Evolutionary conservation across 2,888 invertebrate species (phyloP).

Genomic region (Drosophila barbarae): DNA sequence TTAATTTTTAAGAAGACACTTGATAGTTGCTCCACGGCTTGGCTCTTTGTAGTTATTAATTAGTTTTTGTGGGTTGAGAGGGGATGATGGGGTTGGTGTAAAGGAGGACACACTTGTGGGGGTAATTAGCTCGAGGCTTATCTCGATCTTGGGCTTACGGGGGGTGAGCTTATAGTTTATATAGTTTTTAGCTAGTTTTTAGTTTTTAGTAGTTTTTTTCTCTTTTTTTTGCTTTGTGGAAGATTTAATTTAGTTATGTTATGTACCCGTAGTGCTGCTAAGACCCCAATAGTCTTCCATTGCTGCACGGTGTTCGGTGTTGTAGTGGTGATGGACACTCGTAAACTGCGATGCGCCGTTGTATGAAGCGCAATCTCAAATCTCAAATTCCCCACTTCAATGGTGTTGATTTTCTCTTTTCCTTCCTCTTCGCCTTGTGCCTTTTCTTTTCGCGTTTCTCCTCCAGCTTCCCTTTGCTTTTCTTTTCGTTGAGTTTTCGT

Average conservation of each 20-base stretch:
- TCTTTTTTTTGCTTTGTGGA: not conserved
- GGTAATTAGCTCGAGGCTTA: conserved; percentile 11
- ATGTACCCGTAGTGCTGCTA: conserved; percentile 79
- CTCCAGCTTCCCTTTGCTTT: conserved; percentile 14
- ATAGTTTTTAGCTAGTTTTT: conserved; percentile 1
- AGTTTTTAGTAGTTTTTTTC: not conserved
- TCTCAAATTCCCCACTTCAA: conserved; percentile 65
- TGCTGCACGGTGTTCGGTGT: conserved; percentile 76
- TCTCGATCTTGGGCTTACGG: conserved; percentile 5
- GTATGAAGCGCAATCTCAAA: conserved; percentile 74
- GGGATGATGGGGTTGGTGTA: not conserved
- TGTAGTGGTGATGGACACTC: conserved; percentile 76
- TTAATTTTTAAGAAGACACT: conserved; percentile 15
- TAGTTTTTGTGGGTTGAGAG: not conserved
- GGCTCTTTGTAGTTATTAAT: conserved; percentile 5
- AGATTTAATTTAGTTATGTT: conserved; percentile 20
- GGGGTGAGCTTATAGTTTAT: conserved; percentile 12
- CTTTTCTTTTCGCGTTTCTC: conserved; percentile 11
- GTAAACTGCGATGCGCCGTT: conserved; percentile 74
- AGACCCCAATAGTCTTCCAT: conserved; percentile 79
- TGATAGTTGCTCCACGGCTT: conserved; percentile 1
- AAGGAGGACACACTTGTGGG: conserved; percentile 5
- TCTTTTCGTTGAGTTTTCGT: not conserved
- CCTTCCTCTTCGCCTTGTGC: conserved; percentile 16
- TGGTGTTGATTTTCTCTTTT: conserved; percentile 64